Evolutionary conservation across 2,113 vertebrate genomes (phyloP).

Genomic region (Leuciscus idus): DNA sequence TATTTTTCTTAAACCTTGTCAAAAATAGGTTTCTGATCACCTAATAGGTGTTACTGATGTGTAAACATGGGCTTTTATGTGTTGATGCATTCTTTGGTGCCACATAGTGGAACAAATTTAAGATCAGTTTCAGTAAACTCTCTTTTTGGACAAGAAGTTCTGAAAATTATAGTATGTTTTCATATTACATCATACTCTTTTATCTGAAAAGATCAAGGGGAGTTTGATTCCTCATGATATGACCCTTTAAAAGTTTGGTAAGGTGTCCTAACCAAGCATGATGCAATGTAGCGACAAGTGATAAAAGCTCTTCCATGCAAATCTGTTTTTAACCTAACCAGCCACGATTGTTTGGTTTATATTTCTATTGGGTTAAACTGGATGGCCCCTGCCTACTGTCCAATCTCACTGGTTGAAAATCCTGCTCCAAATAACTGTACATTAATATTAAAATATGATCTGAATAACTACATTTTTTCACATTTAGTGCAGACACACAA

Average conservation of each 20-base stretch:
- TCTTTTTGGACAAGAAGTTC: neutral
- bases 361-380: neutral
- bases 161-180: neutral
- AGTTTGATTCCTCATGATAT: slow-evolving; percentile 20
- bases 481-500: neutral
- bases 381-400: neutral
- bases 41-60: neutral
- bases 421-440: neutral
- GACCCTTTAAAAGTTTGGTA: slow-evolving; percentile 10
- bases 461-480: neutral
- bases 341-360: neutral
- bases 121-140: neutral
- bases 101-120: neutral
- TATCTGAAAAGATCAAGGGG: slow-evolving; percentile 23
- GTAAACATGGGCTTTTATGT: neutral
- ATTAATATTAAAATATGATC: neutral
- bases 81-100: neutral
- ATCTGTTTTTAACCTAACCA: neutral
- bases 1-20: neutral
- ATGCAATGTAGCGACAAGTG: slow-evolving; percentile 13
- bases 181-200: slow-evolving; percentile 5
- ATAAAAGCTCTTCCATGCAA: neutral
- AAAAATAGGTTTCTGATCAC: neutral
- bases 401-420: neutral
- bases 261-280: slow-evolving; percentile 24